These are phyloP conservation scores for Caerostris extrusa DNA, from an alignment of 1,140 invertebrate genomes.

Conservation along the genomic window DNA sequence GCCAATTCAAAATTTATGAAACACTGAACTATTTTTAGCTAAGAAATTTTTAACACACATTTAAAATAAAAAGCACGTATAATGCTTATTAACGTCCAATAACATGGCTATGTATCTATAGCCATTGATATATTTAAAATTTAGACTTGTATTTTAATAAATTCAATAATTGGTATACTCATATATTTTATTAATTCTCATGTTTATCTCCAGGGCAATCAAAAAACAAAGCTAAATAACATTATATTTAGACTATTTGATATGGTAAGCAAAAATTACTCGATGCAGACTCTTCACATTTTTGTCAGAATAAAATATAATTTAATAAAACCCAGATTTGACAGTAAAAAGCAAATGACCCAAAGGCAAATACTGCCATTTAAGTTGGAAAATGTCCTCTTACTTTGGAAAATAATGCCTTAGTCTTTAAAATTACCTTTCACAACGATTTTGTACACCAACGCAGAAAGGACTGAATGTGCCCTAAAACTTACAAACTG, in stretches of 20 bases:
- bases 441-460: background rate
- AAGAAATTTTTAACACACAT: no score
- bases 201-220: no score
- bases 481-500: constrained; percentile 1
- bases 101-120: no score
- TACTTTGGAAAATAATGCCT: background rate
- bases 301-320: background rate
- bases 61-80: no score
- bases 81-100: no score
- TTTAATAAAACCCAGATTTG: background rate
- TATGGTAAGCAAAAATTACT: background rate
- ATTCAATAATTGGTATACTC: no score
- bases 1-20: no score
- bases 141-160: no score
- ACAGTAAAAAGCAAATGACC: constrained; percentile 32
- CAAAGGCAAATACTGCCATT: background rate
- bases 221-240: no score
- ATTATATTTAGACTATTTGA: background rate
- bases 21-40: no score
- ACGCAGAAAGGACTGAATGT: constrained; percentile 15
- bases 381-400: background rate
- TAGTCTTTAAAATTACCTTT: background rate
- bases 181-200: no score
- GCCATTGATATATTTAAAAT: no score
- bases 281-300: background rate